Evolutionary conservation across 2,113 vertebrate species (phyloP), one percentile per base, ranked within the genome.

Genomic region (Engystomops pustulosus): DNA sequence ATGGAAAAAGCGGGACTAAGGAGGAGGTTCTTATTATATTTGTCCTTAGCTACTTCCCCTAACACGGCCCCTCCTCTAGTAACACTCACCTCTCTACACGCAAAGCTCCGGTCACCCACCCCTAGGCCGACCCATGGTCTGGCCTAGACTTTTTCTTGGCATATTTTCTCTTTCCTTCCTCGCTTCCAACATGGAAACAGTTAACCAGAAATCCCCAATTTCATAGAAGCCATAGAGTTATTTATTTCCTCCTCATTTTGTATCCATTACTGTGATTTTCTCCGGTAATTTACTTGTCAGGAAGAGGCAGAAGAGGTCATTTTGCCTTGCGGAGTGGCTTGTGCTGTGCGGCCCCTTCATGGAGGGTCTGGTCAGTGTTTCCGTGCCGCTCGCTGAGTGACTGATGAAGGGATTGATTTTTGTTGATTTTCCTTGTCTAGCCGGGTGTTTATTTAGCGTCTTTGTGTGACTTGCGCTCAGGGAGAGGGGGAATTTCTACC

Each of bases 201-300:
- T 55, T 55, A 23, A 23, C n/a, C n/a, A 23, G n/a, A 55, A 55
- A 55, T 23, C n/a, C 4, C 8, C 53, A 55, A 55, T 55, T 55
- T 55, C 9, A 72, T 65, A 60, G 11, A 75, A 38, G 44, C 11
- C 36, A 18, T 44, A 51, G 18, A 12, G 23, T 69, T 60, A 58
- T 82, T 71, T 82, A 41, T 72, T 75, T 75, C 11, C 62, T 83
- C 71, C 32, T 75, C 17, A 74, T 60, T 70, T 83, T 83, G 69
- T 36, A 60, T 83, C 80, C 80, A 72, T 83, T 83, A 62, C 51
- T 8, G 51, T 15, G 44, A 58, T 45, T 83, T 74, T 83, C 69
- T 60, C 68, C n/a, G 53, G 69, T 58, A 60, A 83, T 83, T 83
- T 74, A 32, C 53, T 60, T 74, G 80, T 74, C 80, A 83, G 69